These are phyloP conservation scores for Drosophila suzukii DNA, from an alignment of 1,140 invertebrate species.

Conservation along the genomic window DNA sequence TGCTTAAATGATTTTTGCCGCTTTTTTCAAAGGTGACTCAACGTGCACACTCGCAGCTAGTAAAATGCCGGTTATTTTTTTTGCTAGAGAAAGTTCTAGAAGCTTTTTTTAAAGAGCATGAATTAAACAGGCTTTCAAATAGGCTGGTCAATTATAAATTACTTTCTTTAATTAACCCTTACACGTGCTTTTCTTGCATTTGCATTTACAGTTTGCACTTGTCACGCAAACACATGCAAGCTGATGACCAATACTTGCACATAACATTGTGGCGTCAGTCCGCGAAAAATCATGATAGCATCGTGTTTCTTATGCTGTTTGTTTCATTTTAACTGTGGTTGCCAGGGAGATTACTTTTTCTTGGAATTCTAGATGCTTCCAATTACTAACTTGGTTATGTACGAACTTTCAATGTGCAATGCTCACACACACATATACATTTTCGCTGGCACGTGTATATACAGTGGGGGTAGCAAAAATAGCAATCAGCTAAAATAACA, in stretches of 20 bases:
- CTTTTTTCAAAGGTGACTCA: slow-evolving; percentile 7
- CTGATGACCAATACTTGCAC: neutral
- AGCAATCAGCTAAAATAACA: neutral
- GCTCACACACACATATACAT: neutral
- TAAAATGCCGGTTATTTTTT: slow-evolving; percentile 30
- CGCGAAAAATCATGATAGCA: neutral
- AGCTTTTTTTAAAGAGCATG: neutral
- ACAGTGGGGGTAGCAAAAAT: slow-evolving; percentile 4
- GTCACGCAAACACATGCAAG: neutral
- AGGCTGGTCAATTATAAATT: slow-evolving; percentile 10
- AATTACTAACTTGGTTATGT: slow-evolving; percentile 15
- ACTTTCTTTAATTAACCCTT: neutral
- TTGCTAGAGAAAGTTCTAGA: slow-evolving; percentile 17
- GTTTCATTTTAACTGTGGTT: neutral
- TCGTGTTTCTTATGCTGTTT: neutral
- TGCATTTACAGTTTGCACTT: slow-evolving; percentile 7
- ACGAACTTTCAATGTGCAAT: slow-evolving; percentile 25
- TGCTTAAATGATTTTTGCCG: neutral
- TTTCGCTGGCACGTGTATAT: neutral
- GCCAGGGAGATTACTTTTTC: neutral
- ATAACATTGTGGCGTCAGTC: slow-evolving; percentile 8
- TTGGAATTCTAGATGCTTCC: slow-evolving; percentile 21
- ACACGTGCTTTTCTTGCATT: slow-evolving; percentile 19
- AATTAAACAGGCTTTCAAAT: slow-evolving; percentile 1
- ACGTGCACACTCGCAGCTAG: neutral